Percentiles rank a stretch among this genome's conserved stretches.
Conservation (phyloP, 1,140 invertebrate species). For the Caenorhabditis elegans region DNA sequence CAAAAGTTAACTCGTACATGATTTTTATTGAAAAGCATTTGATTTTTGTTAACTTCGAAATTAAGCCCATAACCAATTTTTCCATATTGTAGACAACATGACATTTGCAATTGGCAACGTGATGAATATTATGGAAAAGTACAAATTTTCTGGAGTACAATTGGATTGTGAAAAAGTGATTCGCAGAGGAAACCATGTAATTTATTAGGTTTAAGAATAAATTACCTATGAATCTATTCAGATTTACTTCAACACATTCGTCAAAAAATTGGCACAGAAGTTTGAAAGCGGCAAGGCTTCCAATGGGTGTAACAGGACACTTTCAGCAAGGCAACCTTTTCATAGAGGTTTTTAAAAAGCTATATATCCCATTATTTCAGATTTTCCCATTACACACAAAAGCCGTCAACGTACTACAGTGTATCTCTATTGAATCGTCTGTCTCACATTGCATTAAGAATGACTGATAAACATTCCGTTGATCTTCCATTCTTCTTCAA, state of each 20-base stretch:
- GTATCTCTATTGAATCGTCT: neutral
- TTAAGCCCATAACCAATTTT: too few relatives aligned
- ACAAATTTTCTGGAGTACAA: constrained; percentile 2
- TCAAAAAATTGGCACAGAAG: neutral
- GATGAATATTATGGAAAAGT: neutral
- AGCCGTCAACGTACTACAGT: neutral
- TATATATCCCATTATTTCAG: neutral
- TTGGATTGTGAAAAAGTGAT: constrained; percentile 22
- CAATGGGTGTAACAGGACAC: neutral
- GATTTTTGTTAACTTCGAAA: too few relatives aligned
- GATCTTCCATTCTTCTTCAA: constrained; percentile 21
- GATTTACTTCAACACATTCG: neutral
- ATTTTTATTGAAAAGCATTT: too few relatives aligned
- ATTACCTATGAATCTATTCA: neutral
- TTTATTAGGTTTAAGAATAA: neutral
- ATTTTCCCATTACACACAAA: neutral
- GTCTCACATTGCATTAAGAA: neutral
- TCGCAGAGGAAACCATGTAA: constrained; percentile 14
- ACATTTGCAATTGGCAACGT: neutral
- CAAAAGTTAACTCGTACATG: too few relatives aligned
- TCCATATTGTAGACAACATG: constrained; percentile 21
- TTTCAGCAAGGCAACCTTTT: neutral
- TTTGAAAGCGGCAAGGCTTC: neutral
- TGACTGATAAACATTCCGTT: neutral
- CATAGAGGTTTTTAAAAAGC: neutral